phyloP scores from a whole-genome alignment of 2,113 vertebrate genomes.

The Motacilla alba region DNA sequence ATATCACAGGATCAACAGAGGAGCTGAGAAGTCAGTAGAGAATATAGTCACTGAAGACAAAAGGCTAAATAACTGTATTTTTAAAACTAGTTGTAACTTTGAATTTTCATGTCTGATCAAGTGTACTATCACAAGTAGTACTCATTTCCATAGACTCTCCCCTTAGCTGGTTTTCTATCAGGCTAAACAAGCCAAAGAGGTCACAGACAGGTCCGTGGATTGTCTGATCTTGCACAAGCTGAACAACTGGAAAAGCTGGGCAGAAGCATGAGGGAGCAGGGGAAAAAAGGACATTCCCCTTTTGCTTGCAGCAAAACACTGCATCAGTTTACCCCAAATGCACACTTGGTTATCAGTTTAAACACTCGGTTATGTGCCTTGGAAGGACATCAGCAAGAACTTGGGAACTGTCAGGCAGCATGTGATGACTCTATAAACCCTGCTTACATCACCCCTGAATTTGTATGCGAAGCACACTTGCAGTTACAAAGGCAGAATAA shows the following conservation, averaged over 20 bases:
- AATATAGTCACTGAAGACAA: neutral
- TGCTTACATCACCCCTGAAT: neutral
- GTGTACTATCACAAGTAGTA: neutral
- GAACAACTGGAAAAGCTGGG: neutral
- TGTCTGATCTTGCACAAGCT: neutral
- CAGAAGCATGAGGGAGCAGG: neutral
- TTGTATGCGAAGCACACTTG: neutral
- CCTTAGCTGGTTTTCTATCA: neutral
- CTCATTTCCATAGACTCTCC: neutral
- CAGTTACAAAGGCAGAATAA: neutral
- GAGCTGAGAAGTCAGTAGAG: neutral
- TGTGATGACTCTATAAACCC: neutral
- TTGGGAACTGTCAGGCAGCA: neutral
- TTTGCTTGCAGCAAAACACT: neutral
- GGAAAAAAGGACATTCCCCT: neutral
- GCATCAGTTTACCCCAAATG: neutral
- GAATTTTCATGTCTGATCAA: neutral
- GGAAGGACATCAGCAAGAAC: neutral
- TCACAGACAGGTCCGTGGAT: neutral
- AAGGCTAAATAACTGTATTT: neutral
- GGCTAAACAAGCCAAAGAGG: neutral
- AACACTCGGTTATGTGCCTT: neutral
- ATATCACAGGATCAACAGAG: neutral
- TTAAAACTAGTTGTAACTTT: neutral
- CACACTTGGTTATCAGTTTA: neutral